Evolutionary conservation across 2,113 vertebrate species (phyloP), one percentile per base, ranked within the genome.

Genomic region (Leptobrachium leishanense): DNA sequence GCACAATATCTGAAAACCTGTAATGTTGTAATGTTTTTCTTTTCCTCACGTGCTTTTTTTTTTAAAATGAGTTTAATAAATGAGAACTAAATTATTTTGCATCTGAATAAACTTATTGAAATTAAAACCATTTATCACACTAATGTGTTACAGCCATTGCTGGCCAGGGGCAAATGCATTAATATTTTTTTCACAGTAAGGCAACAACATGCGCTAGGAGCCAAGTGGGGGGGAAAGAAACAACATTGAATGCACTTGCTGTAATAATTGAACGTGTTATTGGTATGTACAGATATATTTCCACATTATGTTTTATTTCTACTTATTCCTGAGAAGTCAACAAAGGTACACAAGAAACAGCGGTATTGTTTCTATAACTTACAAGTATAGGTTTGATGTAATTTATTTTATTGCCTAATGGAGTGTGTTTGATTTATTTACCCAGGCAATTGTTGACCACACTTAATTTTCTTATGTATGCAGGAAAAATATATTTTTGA

Each of bases 41-140:
- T 41, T 73, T 41, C 6, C 6, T 4, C 74, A 66, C 43, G 41
- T 44, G 9, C 62, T 68, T 76, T 64, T 75, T 75, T 68, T 68
- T 81, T 72, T 55, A 53, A 64, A 77, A 69, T 57, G 39, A 82
- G 59, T 67, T 31, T 74, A 78, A 83, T 77, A 83, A 77, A 71
- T 76, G 66, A 68, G 82, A 75, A 82, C 57, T 77, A 81, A 82
- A 86, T 70, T 81, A 79, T 79, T 82, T 71, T 68, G 71, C 78
- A 67, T 88, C 83, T 83, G 87, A 82, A 84, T 84, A 87, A 88
- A 92, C 89, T 94, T 93, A 93, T 63, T 89, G 85, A 94, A 94
- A 95, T 95, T 91, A 91, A 92, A 95, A 87, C 86, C 86, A 94
- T 94, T 92, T 85, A 92, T 94, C 90, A 93, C 85, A 90, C 90